Conservation (phyloP, 2,888 invertebrate species). For the Cybosia mesomella region DNA sequence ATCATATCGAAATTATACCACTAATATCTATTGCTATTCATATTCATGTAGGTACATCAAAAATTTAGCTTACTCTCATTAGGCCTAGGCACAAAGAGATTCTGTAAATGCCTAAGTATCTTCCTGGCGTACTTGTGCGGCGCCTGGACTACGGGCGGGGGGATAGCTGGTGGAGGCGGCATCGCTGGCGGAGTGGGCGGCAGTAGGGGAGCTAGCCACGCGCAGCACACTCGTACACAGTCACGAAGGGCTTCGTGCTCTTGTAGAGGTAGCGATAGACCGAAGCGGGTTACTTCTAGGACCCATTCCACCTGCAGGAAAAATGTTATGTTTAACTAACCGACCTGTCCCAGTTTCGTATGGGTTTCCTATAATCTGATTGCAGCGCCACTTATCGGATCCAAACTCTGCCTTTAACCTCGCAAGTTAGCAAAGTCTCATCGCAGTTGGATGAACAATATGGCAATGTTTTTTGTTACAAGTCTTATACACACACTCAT, state of each 20-base stretch:
- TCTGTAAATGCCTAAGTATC: slow-evolving; percentile 97
- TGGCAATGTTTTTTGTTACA: no score
- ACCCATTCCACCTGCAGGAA: slow-evolving; percentile 93
- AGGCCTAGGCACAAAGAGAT: slow-evolving; percentile 96
- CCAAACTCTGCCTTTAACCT: no score
- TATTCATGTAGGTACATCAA: no score
- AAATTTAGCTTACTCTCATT: slow-evolving; percentile 92
- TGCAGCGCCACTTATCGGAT: no score
- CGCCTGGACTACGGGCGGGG: slow-evolving; percentile 94
- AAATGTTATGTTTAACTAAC: slow-evolving; percentile 20
- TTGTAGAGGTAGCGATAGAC: slow-evolving; percentile 94
- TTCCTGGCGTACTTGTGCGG: slow-evolving; percentile 96
- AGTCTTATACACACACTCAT: no score
- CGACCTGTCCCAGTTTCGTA: not conserved
- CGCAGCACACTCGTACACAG: slow-evolving; percentile 98
- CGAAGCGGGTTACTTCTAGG: slow-evolving; percentile 95
- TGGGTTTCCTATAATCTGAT: no score
- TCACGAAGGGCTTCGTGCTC: slow-evolving; percentile 98
- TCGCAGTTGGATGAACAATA: no score
- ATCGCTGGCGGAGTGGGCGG: slow-evolving; percentile 95
- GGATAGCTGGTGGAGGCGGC: slow-evolving; percentile 94
- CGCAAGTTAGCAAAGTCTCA: no score
- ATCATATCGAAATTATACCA: no score
- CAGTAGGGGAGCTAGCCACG: slow-evolving; percentile 96
- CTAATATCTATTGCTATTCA: no score